Evolutionary conservation across 1,140 invertebrate genomes (phyloP), one percentile per base, ranked within the genome.

Genomic region (Lepidurus apus): DNA sequence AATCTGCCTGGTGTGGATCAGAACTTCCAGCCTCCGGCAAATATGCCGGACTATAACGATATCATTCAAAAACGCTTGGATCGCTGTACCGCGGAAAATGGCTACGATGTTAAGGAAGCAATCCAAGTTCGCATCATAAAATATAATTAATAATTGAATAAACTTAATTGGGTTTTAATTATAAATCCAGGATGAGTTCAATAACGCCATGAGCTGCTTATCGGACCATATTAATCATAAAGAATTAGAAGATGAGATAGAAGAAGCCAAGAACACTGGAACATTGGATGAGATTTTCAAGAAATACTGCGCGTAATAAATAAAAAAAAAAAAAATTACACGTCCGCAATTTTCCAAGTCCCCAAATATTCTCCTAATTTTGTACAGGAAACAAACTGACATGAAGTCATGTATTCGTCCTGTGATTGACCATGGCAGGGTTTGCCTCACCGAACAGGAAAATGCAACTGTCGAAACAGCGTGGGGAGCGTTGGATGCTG

Each of bases 271-370:
- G 79, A 88, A 88, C 0, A 85, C 82, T 6, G 89, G 89, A 3
- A 88, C 90, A 45, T 81, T 92, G 81, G 91, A 92, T 81, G 86
- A 85, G 1, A 90, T 92, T 0, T 92, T 92, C 80, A 87, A 84
- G 80, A 91, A 91, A 80, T 93, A 93, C 53, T 84, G 84, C 81
- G 77, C 44, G 83, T 84, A 79, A 81, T 80, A 10, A 78, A 75
- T 77, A 65, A 42, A 5, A 78, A 17, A 42, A 42, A 2, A 17
- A 65, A n/a, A 13, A 65, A 13, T n/a, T 17, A 13, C 43, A 47
- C 1, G 21, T 42, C 43, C 21, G 9, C 17, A 42, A 10, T 24
- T 7, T 4, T 43, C 10, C 42, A 76, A n/a, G 7, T 24, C 42
- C 75, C 1, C 24, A 76, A 73, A 34, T 34, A 34, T 34, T 34